Conservation (phyloP, 2,113 vertebrate species). For the Mobula hypostoma region DNA sequence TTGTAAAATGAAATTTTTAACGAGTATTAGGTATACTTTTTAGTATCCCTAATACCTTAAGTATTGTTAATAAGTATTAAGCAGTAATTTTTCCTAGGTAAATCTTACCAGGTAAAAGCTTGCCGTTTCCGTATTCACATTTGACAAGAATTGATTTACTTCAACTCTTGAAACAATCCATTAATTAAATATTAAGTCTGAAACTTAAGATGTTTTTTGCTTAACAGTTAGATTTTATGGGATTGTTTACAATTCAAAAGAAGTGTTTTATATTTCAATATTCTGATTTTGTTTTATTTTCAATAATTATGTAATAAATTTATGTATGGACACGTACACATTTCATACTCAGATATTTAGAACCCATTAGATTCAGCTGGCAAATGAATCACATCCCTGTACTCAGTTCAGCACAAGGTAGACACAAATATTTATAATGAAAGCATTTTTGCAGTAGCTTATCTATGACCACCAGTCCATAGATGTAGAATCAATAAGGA, state of each 20-base stretch:
- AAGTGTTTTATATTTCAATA: not conserved
- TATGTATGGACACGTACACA: not conserved
- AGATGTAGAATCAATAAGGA: not conserved
- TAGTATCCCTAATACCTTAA: too few relatives aligned
- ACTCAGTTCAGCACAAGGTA: slow-evolving; percentile 3
- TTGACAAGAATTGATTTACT: not conserved
- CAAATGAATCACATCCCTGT: not conserved
- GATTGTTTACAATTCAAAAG: not conserved
- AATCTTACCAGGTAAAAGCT: not conserved
- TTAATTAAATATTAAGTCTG: not conserved
- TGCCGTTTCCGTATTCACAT: not conserved
- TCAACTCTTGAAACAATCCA: not conserved
- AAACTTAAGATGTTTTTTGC: not conserved
- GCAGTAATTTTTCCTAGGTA: not conserved
- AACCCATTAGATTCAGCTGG: not conserved
- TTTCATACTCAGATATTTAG: not conserved
- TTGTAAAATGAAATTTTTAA: not conserved
- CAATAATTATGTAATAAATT: not conserved
- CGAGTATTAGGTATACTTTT: too few relatives aligned
- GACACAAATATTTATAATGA: not conserved
- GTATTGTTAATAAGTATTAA: not conserved
- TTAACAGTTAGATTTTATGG: not conserved
- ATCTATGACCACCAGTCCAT: not conserved
- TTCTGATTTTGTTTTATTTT: not conserved
- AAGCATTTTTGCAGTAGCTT: slow-evolving; percentile 1